A percentile compares a stretch with the other conserved stretches of the same genome.
phyloP scores from a whole-genome alignment of 2,797 vertebrate species.

The Acestrorhynchus altus region DNA sequence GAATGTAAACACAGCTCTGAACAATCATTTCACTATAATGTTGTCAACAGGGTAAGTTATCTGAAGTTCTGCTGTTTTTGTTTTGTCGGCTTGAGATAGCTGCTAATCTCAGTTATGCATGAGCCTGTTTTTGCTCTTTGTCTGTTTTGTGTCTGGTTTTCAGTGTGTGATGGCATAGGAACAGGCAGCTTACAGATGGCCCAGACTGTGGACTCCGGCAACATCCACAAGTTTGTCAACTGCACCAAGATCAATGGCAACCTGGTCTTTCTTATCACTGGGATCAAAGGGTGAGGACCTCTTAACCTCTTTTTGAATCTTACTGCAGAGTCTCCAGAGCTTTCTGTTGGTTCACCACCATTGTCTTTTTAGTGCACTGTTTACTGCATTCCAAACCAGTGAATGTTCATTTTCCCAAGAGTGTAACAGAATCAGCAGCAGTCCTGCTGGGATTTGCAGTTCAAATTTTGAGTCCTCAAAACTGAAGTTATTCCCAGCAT shows the following conservation, averaged over 20 bases:
- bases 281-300: slow-evolving; percentile 91
- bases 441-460: no score
- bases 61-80: no score
- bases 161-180: slow-evolving; percentile 96
- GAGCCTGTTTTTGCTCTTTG: background rate
- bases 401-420: no score
- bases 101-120: no score
- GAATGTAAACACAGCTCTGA: no score
- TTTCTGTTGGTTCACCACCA: background rate
- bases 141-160: slow-evolving; percentile 63
- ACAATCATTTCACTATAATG: no score
- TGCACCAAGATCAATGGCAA: slow-evolving; percentile 99
- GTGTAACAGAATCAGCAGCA: no score
- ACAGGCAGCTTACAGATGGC: slow-evolving; percentile 89
- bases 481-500: background rate
- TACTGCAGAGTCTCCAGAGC: background rate
- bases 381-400: no score
- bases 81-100: no score
- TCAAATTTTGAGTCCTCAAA: no score
- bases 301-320: background rate
- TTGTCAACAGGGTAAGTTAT: no score
- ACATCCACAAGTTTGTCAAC: slow-evolving; percentile 95
- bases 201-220: slow-evolving; percentile 96
- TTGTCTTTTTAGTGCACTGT: background rate
- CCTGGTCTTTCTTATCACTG: slow-evolving; percentile 96